These are phyloP conservation scores for Helicorthomorpha holstii DNA, from an alignment of 1,140 invertebrate species.

Conservation along the genomic window DNA sequence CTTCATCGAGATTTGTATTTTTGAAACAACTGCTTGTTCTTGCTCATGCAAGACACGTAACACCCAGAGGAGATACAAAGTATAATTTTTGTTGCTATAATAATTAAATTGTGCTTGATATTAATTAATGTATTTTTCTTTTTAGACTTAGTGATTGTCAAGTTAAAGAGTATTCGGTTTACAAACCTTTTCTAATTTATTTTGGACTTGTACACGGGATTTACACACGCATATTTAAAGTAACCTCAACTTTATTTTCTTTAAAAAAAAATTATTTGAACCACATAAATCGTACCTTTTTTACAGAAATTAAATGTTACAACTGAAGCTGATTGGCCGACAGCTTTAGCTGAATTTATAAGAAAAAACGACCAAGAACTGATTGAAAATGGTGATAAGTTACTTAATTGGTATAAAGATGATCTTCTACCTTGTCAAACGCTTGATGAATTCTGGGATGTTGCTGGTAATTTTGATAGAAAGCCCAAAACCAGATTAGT, in stretches of 20 bases:
- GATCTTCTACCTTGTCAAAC: slow-evolving; percentile 77
- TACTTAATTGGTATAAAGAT: slow-evolving; percentile 64
- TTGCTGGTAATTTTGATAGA: slow-evolving; percentile 46
- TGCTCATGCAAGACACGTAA: slow-evolving; percentile 47
- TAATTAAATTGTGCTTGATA: too few relatives aligned
- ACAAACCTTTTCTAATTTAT: slow-evolving; percentile 71
- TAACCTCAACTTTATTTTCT: too few relatives aligned
- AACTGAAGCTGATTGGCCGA: slow-evolving; percentile 63
- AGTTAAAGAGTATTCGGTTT: slow-evolving; percentile 55
- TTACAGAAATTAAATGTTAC: slow-evolving; percentile 43
- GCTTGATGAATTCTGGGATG: slow-evolving; percentile 80
- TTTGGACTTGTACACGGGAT: slow-evolving; percentile 60
- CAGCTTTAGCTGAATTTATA: slow-evolving; percentile 76
- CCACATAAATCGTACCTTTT: too few relatives aligned
- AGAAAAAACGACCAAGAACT: slow-evolving; percentile 80
- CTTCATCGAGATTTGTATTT: slow-evolving; percentile 42
- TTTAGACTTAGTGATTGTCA: slow-evolving; percentile 28
- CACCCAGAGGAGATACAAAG: slow-evolving; percentile 17
- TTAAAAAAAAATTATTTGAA: too few relatives aligned
- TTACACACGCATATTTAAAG: slow-evolving; percentile 57
- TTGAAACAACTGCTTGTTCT: slow-evolving; percentile 57
- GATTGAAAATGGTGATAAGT: slow-evolving; percentile 66
- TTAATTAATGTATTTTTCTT: slow-evolving; percentile 5
- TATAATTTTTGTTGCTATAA: too few relatives aligned
- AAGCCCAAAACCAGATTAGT: too few relatives aligned